Evolutionary conservation across 2,888 invertebrate species (phyloP), one percentile per base, ranked within the genome.

Genomic region (Frankliniella intonsa): DNA sequence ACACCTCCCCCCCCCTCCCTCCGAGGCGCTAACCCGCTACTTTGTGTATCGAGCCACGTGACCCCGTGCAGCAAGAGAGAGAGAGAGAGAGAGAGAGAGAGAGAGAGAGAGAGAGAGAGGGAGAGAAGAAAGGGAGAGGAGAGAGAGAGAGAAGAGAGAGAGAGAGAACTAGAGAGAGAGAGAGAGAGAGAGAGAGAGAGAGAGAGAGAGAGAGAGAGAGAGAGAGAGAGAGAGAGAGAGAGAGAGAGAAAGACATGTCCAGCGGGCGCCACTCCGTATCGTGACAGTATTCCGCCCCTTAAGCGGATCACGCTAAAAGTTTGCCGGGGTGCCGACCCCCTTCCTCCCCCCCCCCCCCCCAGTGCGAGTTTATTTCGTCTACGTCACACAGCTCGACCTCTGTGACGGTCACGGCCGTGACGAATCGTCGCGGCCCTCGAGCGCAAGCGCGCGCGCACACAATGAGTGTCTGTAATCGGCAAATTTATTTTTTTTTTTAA

Each of bases 291-390:
- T 76, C 69, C 12, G 69, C 22, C 25, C 69, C 69, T 25, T 76
- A 76, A 76, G 69, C 69, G 69, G 69, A 76, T 76, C 69, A 76
- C 69, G 69, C 22, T 76, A 76, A 76, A 76, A 76, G 69, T 76
- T 76, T 76, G 9, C 69, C 38, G 19, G 62, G 62, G 19, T 62
- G 7, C 62, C 55, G 55, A 3, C 3, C 69, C 55, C 3, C 14
- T 55, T 62, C 62, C 12, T 0, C 62, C 62, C 0, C 62, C 62
- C 11, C 14, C 62, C 17, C 55, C 55, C 55, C 9, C 55, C 55
- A 12, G 55, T 12, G 55, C 5, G 55, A 38, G 38, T 38, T 38
- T 38, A 38, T 38, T 38, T 38, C 5, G 5, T 2, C 38, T 38
- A 38, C 38, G 38, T 5, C 5, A 2, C 38, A 38, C 38, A 38